phyloP scores from a whole-genome alignment of 2,113 vertebrate species.

The Muntiacus reevesi region DNA sequence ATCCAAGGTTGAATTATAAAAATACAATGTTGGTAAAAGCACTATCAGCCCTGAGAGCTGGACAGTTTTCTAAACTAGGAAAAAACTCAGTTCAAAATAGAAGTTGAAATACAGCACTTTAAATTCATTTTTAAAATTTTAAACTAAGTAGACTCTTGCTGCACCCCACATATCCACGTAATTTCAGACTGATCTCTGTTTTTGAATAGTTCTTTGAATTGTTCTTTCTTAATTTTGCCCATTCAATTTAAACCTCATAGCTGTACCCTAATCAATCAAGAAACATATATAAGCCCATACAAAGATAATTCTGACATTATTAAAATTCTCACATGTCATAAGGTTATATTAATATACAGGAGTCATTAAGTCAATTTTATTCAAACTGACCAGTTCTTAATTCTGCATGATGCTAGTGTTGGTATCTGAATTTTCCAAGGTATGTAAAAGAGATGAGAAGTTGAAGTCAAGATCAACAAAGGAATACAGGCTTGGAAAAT shows the following conservation, averaged over 20 bases:
- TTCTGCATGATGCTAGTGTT: background rate
- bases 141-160: background rate
- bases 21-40: background rate
- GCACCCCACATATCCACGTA: background rate
- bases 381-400: background rate
- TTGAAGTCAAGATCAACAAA: background rate
- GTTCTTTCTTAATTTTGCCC: background rate
- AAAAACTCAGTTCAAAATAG: background rate
- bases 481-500: background rate
- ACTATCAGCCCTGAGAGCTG: background rate
- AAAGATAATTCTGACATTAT: background rate
- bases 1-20: background rate
- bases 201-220: background rate
- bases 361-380: background rate
- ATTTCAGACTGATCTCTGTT: background rate
- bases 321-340: background rate
- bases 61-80: background rate
- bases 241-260: background rate
- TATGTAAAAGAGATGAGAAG: background rate
- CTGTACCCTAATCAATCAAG: background rate
- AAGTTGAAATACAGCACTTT: background rate
- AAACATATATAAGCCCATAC: background rate
- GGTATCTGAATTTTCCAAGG: background rate
- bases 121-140: background rate
- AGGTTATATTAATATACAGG: background rate